Evolutionary conservation across 2,888 invertebrate species (phyloP), one percentile per base, ranked within the genome.

Genomic region (Xestia sexstrigata): DNA sequence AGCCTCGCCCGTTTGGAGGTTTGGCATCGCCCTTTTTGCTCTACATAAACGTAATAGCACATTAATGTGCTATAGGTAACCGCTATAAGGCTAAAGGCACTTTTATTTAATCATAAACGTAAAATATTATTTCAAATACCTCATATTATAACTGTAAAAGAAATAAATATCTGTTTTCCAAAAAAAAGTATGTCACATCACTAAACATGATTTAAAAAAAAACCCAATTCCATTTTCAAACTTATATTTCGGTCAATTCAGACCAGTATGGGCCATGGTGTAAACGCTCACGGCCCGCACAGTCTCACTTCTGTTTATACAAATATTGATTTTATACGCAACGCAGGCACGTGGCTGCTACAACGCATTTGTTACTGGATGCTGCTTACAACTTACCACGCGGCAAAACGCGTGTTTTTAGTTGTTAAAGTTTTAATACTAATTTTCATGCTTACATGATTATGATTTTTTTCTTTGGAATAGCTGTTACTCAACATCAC

Each of bases 241-340:
- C 55, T 26, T 0, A 80, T 52, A 74, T 49, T 76, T 66, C 66
- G 49, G 58, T 52, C 78, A 82, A 60, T 2, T 39, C 2, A 35
- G 63, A 15, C 69, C 52, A 73, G n/a, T 30, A 63, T 72, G 62
- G 35, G 42, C 55, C 66, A 71, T 67, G 13, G 60, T 80, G 73
- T 81, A 47, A 30, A 47, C 52, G 35, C 2, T 47, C n/a, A 55
- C 23, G 35, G 42, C 83, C 83, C 69, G 26, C 49, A 15, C 63
- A 68, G 82, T 55, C 23, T 63, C 26, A 83, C 8, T 67, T 68
- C 58, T 79, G 83, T 79, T 79, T 79, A 83, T 79, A 78, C 63
- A 69, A 79, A 79, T 79, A 79, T 79, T 83, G 83, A 79, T 79
- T 79, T 83, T 55, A 55, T 42, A 69, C 69, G 79, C 83, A 49